Base-by-base conservation (phyloP, 92 coral and sea anemone species). In the Actinernus sp. region DNA sequence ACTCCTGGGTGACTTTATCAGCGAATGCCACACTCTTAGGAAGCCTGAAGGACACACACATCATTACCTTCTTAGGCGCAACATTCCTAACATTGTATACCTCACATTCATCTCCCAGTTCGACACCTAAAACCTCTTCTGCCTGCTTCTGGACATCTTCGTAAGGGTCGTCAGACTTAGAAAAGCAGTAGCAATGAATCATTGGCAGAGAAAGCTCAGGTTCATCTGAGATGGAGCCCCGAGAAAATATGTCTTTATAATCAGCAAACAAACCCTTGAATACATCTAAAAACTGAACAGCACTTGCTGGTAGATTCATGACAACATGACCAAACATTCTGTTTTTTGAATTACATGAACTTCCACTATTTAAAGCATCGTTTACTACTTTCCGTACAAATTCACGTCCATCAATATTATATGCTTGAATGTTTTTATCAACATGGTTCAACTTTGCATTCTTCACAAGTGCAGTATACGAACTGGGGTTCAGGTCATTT, bases 251-350 rank as follows among this genome's bases (percentile, higher is more conserved):
- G 64, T 60, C 74, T 75, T 64, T 76, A 49, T 43, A 47, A 11
- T 58, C 47, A 10, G 71, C 3, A 41, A 85, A 81, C 31, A 94
- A 60, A 36, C 98, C 94, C 63, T 52, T 82, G 57, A 94, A 94
- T 22, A 87, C 87, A 62, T 94, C 88, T 14, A 94, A 65, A 60
- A 94, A 94, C 33, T 87, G 79, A 10, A 84, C 88, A 16, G 98
- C 98, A 72, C 87, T 94, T 17, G 98, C 98, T 45, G 98, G 98
- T 6, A 94, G 89, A 58, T 94, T 94, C 98, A 94, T 94, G 1
- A 94, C 52, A 6, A 94, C 85, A 32, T 91, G 98, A 27, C 82
- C 55, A 46, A 94, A 91, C 14, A 72, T 53, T 63, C 65, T 49
- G n/a, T n/a, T n/a, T n/a, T n/a, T n/a, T n/a, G n/a, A n/a, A n/a